Evolutionary conservation across 2,113 vertebrate species (phyloP).

Genomic region (Dicerorhinus sumatrensis): DNA sequence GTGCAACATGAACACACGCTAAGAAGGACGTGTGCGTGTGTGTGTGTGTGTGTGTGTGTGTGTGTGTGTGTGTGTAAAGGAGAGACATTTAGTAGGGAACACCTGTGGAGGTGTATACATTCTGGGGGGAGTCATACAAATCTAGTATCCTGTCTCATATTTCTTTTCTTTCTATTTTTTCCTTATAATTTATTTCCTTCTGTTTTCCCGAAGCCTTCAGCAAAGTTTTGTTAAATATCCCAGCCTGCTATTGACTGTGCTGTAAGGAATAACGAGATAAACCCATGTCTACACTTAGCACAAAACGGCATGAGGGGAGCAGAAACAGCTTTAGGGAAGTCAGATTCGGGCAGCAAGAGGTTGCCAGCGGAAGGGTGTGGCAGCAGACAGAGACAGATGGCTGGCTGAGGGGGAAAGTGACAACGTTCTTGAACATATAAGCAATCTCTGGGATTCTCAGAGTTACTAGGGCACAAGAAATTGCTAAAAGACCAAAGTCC

Average conservation of each 20-base stretch:
- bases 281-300: background rate
- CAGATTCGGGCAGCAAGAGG: background rate
- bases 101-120: background rate
- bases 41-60: background rate
- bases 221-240: background rate
- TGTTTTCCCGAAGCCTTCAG: background rate
- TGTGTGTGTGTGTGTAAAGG: background rate
- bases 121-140: background rate
- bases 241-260: background rate
- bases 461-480: slow-evolving; percentile 39
- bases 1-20: background rate
- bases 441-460: background rate
- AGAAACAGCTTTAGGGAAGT: background rate
- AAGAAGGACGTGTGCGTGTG: background rate
- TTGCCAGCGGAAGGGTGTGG: background rate
- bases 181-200: background rate
- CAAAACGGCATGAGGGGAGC: background rate
- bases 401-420: background rate
- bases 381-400: background rate
- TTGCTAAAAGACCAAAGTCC: slow-evolving; percentile 24
- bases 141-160: background rate
- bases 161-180: background rate
- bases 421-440: background rate
- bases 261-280: background rate
- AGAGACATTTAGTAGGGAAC: background rate